Conservation (phyloP, 1,140 invertebrate species). For the Leptoteleia sp. region DNA sequence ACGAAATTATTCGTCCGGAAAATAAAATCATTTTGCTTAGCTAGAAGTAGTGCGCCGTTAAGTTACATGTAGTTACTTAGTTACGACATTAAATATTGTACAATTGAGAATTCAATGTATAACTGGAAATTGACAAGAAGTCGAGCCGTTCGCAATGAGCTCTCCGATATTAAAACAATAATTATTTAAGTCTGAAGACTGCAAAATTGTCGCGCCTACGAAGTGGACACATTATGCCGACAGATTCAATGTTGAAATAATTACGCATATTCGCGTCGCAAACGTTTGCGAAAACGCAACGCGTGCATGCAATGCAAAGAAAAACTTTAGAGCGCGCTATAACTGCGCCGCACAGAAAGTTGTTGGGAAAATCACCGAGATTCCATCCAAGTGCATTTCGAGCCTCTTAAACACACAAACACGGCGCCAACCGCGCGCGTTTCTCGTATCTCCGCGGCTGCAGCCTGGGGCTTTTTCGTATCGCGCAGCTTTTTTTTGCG, state of each 20-base stretch:
- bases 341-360: constrained; percentile 39
- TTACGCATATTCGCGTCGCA: constrained; percentile 19
- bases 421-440: constrained; percentile 42
- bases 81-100: background rate
- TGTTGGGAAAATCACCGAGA: constrained; percentile 63
- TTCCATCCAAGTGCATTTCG: constrained; percentile 54
- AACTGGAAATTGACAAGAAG: background rate
- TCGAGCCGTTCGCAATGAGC: too few relatives aligned
- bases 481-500: constrained; percentile 50
- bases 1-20: constrained; percentile 26
- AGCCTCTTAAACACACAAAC: constrained; percentile 61
- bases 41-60: background rate
- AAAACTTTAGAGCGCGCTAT: constrained; percentile 39
- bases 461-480: constrained; percentile 46
- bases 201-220: background rate
- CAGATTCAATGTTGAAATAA: constrained; percentile 31
- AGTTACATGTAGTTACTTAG: background rate
- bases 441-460: constrained; percentile 56
- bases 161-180: too few relatives aligned
- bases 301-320: constrained; percentile 42
- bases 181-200: too few relatives aligned
- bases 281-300: constrained; percentile 23
- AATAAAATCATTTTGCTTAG: constrained; percentile 16
- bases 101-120: background rate
- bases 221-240: constrained; percentile 2